phyloP scores from a whole-genome alignment of 2,113 vertebrate species.

The Takifugu bimaculatus region DNA sequence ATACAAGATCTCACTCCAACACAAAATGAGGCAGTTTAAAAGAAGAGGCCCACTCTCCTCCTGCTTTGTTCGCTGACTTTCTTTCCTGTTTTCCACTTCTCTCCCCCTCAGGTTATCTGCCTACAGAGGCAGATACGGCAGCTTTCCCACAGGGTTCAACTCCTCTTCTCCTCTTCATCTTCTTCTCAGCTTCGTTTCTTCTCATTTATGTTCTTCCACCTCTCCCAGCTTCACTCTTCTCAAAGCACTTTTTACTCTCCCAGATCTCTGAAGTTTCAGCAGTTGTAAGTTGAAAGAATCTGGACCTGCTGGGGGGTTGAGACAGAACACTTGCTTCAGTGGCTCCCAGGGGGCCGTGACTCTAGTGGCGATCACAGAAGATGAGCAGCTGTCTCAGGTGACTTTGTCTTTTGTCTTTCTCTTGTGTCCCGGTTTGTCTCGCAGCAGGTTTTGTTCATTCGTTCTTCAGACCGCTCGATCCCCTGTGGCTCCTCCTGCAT shows the following conservation, averaged over 20 bases:
- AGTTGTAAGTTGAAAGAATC: background rate
- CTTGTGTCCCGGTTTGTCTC: too few relatives aligned
- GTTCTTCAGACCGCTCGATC: too few relatives aligned
- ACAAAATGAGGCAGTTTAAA: constrained; percentile 41
- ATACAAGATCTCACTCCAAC: constrained; percentile 36
- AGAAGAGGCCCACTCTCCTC: constrained; percentile 1
- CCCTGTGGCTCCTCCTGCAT: too few relatives aligned
- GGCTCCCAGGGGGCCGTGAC: background rate
- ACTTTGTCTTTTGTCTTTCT: too few relatives aligned
- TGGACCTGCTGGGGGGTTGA: constrained; percentile 4
- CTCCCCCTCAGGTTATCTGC: background rate
- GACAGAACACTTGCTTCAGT: constrained; percentile 11
- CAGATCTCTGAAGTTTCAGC: constrained; percentile 1
- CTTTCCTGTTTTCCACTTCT: background rate
- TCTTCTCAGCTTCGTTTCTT: background rate
- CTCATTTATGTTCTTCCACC: background rate
- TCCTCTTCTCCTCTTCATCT: background rate
- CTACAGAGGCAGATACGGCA: constrained; percentile 17
- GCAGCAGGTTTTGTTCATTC: too few relatives aligned
- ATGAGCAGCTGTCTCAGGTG: too few relatives aligned
- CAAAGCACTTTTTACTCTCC: background rate
- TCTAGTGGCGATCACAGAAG: background rate
- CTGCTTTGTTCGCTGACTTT: constrained; percentile 2
- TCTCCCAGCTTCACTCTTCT: background rate
- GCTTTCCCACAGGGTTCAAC: constrained; percentile 7